Base-by-base conservation (phyloP, 2,113 vertebrate genomes). In the Danionella cerebrum region DNA sequence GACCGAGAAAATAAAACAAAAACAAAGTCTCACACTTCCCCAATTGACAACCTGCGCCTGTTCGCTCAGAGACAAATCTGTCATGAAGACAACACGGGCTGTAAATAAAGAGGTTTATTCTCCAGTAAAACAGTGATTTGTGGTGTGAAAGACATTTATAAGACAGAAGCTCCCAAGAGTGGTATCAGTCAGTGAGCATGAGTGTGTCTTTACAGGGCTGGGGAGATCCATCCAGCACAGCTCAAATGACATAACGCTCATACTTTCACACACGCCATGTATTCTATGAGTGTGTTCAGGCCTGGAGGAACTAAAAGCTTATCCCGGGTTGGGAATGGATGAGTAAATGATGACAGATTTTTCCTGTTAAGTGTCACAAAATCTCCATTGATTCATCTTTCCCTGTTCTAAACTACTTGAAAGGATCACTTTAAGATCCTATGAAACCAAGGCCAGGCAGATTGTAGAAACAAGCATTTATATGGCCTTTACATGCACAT, bases 101-200 rank as follows among this genome's bases (percentile, higher is more conserved):
- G 41, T 45, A 31, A 45, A 62, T 29, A 45, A 62, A 31, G 1
- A 3, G 16, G 24, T 62, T 62, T 12, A 47, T 9, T 6, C 13
- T 19, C 24, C 33, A 48, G 25, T 71, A 66, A 71, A 65, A 66
- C 25, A 22, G 12, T 52, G 21, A 66, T 57, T 50, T 33, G 18
- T 1, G 4, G 29, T 5, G 53, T 16, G 65, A 65, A 29, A 10
- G 59, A 35, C 12, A 5, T 71, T 71, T 65, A 50, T 50, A 54
- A 47, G 41, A 29, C 33, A 16, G 35, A 50, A 16, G 19, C 27
- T 70, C 35, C 45, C 45, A 27, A 24, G 60, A 51, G 29, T 29
- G 36, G 8, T 12, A 13, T 58, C 21, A 39, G 5, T 38, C 35
- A 24, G 13, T 36, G 11, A n/a, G n/a, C n/a, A n/a, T 29, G 11